Evolutionary conservation across 2,888 invertebrate species (phyloP), one percentile per base, ranked within the genome.

Genomic region (Frankliniella fusca): DNA sequence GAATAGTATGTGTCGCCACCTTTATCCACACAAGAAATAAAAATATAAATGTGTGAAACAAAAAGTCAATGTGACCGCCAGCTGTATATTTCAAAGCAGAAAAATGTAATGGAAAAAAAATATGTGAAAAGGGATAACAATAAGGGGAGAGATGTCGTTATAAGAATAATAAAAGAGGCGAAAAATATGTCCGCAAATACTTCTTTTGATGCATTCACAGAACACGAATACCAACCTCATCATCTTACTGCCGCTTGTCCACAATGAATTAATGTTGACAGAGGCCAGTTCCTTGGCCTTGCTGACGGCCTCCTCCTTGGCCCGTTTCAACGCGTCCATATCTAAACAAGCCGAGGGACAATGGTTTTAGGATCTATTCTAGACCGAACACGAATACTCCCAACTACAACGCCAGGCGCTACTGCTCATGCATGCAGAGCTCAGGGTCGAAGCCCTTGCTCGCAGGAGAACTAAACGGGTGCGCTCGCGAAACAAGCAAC

Each of bases 131-230:
- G 27, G 70, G 23, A 27, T 76, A 70, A 9, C 23, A 27, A 10
- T 11, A 12, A 12, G 27, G 70, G 27, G 27, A 76, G 23, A 27
- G 70, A 54, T 76, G 27, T 76, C 61, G 61, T 7, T 11, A 76
- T 9, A 76, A 12, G 70, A 76, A 76, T 12, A 76, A 23, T 12
- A 23, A 76, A 76, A 76, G 38, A 76, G 12, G 27, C 27, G 27
- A 76, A 76, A 76, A 76, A 76, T 27, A 23, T 54, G 54, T 54
- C 20, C 20, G 54, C 54, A 54, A 54, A 23, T 76, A 76, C 70
- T 76, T 76, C 70, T 76, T 76, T 76, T 76, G 70, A 76, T 76
- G 70, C 70, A 76, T 76, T 76, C 70, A 76, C 27, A 76, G 70
- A 76, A 27, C 70, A 76, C 70, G 70, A 76, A 76, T 76, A 76